These are phyloP conservation scores for Plutella xylostella DNA, from an alignment of 2,888 invertebrate species.

Conservation along the genomic window DNA sequence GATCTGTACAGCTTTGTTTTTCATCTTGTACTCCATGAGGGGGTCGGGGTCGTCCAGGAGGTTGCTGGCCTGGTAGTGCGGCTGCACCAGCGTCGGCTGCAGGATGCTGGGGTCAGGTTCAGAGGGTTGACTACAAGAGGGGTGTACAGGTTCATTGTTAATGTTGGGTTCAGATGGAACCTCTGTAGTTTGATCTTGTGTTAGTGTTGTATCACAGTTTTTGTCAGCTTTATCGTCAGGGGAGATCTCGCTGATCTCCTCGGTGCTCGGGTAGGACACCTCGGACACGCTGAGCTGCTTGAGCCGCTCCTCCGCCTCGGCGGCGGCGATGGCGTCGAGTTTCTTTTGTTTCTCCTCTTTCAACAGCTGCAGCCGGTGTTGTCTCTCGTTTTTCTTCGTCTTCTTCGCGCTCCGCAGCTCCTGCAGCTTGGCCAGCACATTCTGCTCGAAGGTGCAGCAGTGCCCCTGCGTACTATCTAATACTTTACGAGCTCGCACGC, in stretches of 20 bases:
- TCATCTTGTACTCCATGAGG: slow-evolving; percentile 43
- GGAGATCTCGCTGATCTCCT: slow-evolving; percentile 68
- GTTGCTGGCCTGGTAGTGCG: slow-evolving; percentile 40
- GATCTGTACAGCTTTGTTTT: slow-evolving; percentile 38
- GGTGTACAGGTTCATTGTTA: slow-evolving; percentile 27
- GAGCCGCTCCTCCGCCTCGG: slow-evolving; percentile 61
- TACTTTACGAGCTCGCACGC: slow-evolving; percentile 44
- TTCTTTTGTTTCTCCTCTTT: slow-evolving; percentile 69
- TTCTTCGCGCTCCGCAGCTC: slow-evolving; percentile 77
- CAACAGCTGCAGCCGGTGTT: slow-evolving; percentile 69
- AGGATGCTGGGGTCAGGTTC: slow-evolving; percentile 48
- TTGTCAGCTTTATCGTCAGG: slow-evolving; percentile 57
- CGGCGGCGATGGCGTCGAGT: slow-evolving; percentile 59
- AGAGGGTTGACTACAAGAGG: slow-evolving; percentile 26
- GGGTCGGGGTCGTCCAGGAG: slow-evolving; percentile 61
- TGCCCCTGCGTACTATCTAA: slow-evolving; percentile 71
- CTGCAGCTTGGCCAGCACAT: slow-evolving; percentile 77
- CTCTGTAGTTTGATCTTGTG: slow-evolving; percentile 30
- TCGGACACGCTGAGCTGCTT: slow-evolving; percentile 69
- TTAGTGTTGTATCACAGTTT: slow-evolving; percentile 39
- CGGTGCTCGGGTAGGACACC: slow-evolving; percentile 72
- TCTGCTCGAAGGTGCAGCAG: slow-evolving; percentile 77
- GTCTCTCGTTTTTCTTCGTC: slow-evolving; percentile 71
- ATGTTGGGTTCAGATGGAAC: slow-evolving; percentile 20
- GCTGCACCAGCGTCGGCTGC: slow-evolving; percentile 54